Percentiles rank a stretch among this genome's conserved stretches.
These are phyloP conservation scores for Stichodactyla mertensii DNA, from an alignment of 64 coral and sea anemone genomes.

Conservation along the genomic window DNA sequence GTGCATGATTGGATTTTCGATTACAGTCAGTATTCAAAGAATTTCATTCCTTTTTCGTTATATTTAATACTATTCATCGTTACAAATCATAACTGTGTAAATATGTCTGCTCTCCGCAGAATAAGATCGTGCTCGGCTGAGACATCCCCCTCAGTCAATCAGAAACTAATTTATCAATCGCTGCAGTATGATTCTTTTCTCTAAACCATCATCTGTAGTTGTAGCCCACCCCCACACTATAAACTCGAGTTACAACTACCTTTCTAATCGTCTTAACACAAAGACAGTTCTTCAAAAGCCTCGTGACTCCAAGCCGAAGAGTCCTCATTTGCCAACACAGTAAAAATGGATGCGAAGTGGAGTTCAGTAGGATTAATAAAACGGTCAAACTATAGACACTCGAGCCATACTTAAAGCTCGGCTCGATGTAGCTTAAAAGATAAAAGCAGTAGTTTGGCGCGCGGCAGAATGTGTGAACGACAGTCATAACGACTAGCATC, in stretches of 20 bases:
- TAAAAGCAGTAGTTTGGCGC: constrained; percentile 59
- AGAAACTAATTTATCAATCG: neutral
- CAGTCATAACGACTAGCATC: constrained; percentile 43
- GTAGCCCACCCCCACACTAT: neutral
- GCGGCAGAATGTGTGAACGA: constrained; percentile 48
- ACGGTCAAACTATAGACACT: constrained; percentile 51
- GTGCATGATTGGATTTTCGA: no score
- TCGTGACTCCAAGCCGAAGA: constrained; percentile 24
- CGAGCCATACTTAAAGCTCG: constrained; percentile 47
- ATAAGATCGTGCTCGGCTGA: no score
- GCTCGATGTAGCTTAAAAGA: constrained; percentile 29
- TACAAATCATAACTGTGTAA: no score
- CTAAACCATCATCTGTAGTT: neutral
- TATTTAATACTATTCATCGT: no score
- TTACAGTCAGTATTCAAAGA: no score
- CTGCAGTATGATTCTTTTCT: neutral
- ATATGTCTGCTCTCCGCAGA: no score
- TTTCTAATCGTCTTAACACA: neutral
- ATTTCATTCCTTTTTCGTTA: no score
- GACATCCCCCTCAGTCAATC: no score
- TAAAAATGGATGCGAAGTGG: constrained; percentile 44
- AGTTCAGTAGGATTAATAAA: constrained; percentile 53
- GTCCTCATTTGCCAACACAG: constrained; percentile 48
- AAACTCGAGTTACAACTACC: neutral
- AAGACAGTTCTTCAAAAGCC: constrained; percentile 6